Base-by-base conservation (phyloP, 2,113 vertebrate genomes). In the Rutilus rutilus region DNA sequence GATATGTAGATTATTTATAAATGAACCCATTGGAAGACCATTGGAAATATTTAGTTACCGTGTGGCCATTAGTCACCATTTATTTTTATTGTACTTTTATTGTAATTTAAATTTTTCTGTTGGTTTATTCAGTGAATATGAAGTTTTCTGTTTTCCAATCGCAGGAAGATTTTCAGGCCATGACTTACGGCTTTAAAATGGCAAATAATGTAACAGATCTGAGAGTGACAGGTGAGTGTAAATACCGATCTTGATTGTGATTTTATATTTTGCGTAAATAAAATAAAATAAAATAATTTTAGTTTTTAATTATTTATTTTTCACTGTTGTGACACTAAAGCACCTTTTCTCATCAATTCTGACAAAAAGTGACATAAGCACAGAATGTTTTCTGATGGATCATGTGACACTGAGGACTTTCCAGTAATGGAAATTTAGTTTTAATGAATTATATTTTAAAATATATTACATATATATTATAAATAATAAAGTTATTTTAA, bases 111-210 rank as follows among this genome's bases (percentile, higher is more conserved):
- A 5, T 21, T 19, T 33, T 27, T 39, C 1, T 60, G 9, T 33
- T 30, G 67, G 30, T 36, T 23, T 78, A 50, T 36, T 33, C 60
- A 30, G 59, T 50, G 4, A 57, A 47, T 76, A 5, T 59, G 9
- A 30, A 30, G 25, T n/a, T 17, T 11, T 67, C 1, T 81, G 60
- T 83, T 81, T 74, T 84, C 52, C 78, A 69, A 69, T 23, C 85
- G 12, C 86, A 99, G 98, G 98, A 99, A 93, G 98, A 99, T 92
- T 99, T 99, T 93, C 98, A 99, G 90, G 98, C 98, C 74, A 99
- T 99, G 98, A 99, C 98, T 3, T 99, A 99, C 0, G 98, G 98
- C 87, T 99, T 99, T 94, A 99, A 99, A 93, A 99, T 99, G 98
- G 98, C 97, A 69, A 99, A 99, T 92, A 99, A 95, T 86, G 97